Base-by-base conservation (phyloP, 2,113 vertebrate species). In the Pardalotus punctatus region DNA sequence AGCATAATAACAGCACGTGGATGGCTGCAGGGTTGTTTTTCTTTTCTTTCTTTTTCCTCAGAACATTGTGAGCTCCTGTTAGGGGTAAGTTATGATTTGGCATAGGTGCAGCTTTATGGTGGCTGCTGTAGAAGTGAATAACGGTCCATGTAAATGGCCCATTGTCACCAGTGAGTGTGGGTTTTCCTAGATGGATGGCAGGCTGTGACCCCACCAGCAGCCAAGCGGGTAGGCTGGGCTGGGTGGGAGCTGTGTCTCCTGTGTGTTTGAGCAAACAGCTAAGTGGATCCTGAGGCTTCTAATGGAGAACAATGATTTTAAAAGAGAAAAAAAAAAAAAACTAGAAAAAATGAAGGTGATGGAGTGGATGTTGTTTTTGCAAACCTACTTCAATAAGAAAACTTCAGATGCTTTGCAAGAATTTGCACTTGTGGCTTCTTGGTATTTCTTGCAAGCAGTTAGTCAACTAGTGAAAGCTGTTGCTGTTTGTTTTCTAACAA, bases 401-500 rank as follows among this genome's bases (percentile, higher is more conserved):
- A 92, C 65, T 94, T 93, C 12, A 74, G 8, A 27, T 67, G 23
- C 80, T 94, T 88, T 48, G 57, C 0, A 0, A 45, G n/a, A 81
- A 79, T 90, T 81, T 81, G 60, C 10, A 56, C 48, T 83, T 73
- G n/a, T 51, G 80, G 40, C 51, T 74, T 86, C 60, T 33, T 20
- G 16, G 48, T 24, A 15, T 73, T 77, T 22, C 66, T 86, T 74
- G 43, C 14, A 23, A 91, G 43, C 25, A 25, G 7, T 77, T 64
- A 48, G 72, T 51, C 76, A 81, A n/a, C 50, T 27, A 7, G 82
- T 56, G 56, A 53, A 56, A 83, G 74, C 62, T 56, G 50, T 81
- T 94, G 27, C 43, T 70, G 56, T 86, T 93, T 77, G 71, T 78
- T 94, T 83, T 81, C 51, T 66, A 38, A 57, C 91, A 53, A 42